These are phyloP conservation scores for Tokudaia tokunoshimensis DNA, from an alignment of 2,797 vertebrate genomes.

Conservation along the genomic window DNA sequence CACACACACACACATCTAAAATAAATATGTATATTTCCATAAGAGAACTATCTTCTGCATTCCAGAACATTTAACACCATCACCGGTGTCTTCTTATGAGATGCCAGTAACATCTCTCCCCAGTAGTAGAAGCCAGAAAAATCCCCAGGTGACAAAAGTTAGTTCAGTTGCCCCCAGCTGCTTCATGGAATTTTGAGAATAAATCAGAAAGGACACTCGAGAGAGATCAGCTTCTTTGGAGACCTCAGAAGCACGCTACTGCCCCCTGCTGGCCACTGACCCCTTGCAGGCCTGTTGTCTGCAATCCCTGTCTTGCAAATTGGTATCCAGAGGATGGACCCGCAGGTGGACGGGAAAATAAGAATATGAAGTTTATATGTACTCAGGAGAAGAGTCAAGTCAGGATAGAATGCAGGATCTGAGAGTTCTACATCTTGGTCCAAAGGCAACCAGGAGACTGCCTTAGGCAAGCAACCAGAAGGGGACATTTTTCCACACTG, in stretches of 20 bases:
- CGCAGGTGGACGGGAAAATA: background rate
- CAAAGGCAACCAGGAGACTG: background rate
- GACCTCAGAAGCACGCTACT: background rate
- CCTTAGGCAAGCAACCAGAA: background rate
- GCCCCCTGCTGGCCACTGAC: background rate
- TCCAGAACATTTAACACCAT: background rate
- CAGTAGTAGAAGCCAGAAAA: background rate
- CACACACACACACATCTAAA: too few relatives aligned
- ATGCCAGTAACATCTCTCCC: background rate
- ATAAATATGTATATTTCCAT: too few relatives aligned
- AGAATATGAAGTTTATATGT: background rate
- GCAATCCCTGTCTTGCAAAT: too few relatives aligned
- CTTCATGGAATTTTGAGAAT: background rate
- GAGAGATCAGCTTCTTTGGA: accelerated
- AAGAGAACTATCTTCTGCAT: too few relatives aligned
- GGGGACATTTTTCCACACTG: background rate
- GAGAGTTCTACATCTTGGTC: background rate
- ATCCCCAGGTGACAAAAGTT: too few relatives aligned
- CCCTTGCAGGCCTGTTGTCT: accelerated
- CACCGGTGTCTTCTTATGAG: too few relatives aligned
- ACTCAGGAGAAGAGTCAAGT: background rate
- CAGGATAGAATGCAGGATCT: background rate
- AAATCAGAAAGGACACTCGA: background rate
- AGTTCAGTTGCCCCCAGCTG: accelerated
- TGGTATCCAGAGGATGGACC: background rate